Percentiles rank a stretch among this genome's conserved stretches.
Conservation (phyloP, 2,888 invertebrate genomes). For the Parascotia fuliginaria region DNA sequence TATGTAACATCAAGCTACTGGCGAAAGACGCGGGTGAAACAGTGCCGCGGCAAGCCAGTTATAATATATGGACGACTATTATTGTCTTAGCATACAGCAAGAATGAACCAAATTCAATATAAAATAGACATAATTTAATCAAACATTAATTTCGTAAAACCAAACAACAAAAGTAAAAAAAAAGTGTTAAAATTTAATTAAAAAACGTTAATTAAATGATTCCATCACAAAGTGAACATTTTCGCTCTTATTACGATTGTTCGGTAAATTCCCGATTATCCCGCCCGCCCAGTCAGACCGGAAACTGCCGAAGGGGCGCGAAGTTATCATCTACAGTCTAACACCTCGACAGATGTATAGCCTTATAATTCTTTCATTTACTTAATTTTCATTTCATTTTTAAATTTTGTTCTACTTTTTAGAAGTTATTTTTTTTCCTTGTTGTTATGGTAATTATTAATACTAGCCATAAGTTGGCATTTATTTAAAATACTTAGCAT, state of each 20-base stretch:
- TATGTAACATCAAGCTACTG: too few relatives aligned
- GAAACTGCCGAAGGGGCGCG: constrained; percentile 36
- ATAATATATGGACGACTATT: too few relatives aligned
- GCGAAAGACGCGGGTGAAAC: too few relatives aligned
- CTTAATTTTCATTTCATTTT: background rate
- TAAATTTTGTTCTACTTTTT: constrained; percentile 3
- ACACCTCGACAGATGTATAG: constrained; percentile 44
- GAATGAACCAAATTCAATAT: background rate
- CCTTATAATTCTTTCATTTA: constrained; percentile 24
- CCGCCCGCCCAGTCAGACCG: constrained; percentile 38
- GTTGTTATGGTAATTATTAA: background rate
- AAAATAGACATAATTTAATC: background rate
- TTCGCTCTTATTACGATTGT: constrained; percentile 46
- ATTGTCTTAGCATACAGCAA: too few relatives aligned
- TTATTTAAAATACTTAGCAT: too few relatives aligned
- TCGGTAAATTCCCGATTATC: constrained; percentile 54
- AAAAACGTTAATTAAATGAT: constrained; percentile 32
- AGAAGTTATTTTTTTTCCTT: constrained; percentile 8
- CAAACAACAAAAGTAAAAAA: constrained; percentile 4
- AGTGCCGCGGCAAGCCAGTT: too few relatives aligned
- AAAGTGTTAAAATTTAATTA: constrained; percentile 28
- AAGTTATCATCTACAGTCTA: constrained; percentile 49
- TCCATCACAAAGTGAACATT: constrained; percentile 30
- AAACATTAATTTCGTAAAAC: background rate
- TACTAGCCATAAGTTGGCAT: too few relatives aligned